Percentiles rank a stretch among this genome's conserved stretches.
These are phyloP conservation scores for Sebastes melanostomus DNA, from an alignment of 2,797 vertebrate species.

Conservation along the genomic window DNA sequence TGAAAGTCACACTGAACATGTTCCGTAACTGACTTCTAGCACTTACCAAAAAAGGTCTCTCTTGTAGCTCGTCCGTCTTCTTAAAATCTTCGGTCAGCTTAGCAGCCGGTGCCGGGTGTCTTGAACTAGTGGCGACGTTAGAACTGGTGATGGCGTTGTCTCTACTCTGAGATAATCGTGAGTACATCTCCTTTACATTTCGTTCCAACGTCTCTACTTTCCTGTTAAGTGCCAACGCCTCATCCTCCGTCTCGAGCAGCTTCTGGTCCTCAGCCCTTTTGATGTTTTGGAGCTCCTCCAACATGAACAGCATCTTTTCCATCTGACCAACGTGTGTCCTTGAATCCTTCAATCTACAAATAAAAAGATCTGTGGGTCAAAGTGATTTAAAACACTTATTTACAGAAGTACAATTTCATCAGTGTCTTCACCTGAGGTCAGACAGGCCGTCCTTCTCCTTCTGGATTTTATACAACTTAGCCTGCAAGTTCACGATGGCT, in stretches of 20 bases:
- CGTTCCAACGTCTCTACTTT: slow-evolving; percentile 72
- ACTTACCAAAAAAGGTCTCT: slow-evolving; percentile 80
- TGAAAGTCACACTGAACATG: not conserved
- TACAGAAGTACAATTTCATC: not conserved
- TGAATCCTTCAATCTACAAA: slow-evolving; percentile 79
- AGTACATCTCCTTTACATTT: slow-evolving; percentile 75
- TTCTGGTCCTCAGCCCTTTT: slow-evolving; percentile 77
- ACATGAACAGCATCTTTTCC: slow-evolving; percentile 79
- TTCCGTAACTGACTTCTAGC: not conserved
- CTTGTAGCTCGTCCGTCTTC: slow-evolving; percentile 58
- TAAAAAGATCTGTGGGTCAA: slow-evolving; percentile 28
- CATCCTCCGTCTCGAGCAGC: slow-evolving; percentile 77
- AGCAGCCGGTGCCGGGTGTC: slow-evolving; percentile 54
- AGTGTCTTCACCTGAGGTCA: slow-evolving; percentile 80
- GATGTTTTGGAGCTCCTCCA: slow-evolving; percentile 82
- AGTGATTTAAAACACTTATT: not conserved
- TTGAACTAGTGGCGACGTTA: slow-evolving; percentile 17
- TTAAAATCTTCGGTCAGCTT: slow-evolving; percentile 55
- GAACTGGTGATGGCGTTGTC: slow-evolving; percentile 41
- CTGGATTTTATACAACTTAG: slow-evolving; percentile 78
- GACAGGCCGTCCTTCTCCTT: slow-evolving; percentile 76
- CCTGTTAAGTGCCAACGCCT: slow-evolving; percentile 71
- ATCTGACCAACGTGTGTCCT: slow-evolving; percentile 76
- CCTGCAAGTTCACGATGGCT: slow-evolving; percentile 77
- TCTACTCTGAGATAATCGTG: slow-evolving; percentile 62